Conservation (phyloP, 2,888 invertebrate species). For the Belgica antarctica region DNA sequence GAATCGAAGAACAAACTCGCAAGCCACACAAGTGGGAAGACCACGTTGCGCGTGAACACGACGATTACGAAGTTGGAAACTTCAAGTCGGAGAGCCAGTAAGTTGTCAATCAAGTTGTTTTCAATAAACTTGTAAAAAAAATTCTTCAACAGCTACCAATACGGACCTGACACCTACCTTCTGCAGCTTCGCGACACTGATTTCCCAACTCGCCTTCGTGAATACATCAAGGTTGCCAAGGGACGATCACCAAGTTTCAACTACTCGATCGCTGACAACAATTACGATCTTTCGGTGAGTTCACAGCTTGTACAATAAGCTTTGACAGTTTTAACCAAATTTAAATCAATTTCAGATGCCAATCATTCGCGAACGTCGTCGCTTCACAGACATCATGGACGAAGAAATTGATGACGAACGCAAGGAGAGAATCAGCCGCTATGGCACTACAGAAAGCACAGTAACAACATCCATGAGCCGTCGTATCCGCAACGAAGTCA, state of each 20-base stretch:
- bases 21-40: slow-evolving; percentile 66
- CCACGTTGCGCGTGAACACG: slow-evolving; percentile 65
- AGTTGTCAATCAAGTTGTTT: too few species aligned
- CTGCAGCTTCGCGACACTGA: slow-evolving; percentile 89
- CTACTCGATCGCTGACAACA: slow-evolving; percentile 64
- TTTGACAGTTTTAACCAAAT: too few species aligned
- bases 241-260: slow-evolving; percentile 70
- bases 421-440: slow-evolving; percentile 74
- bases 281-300: slow-evolving; percentile 75
- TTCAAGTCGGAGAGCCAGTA: slow-evolving; percentile 84
- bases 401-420: slow-evolving; percentile 92
- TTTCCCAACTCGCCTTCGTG: slow-evolving; percentile 89
- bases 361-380: slow-evolving; percentile 81
- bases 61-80: slow-evolving; percentile 79
- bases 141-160: slow-evolving; percentile 72
- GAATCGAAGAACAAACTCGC: slow-evolving; percentile 51
- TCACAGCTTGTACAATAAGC: neutral
- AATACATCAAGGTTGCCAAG: slow-evolving; percentile 92
- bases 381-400: slow-evolving; percentile 93
- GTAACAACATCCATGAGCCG: slow-evolving; percentile 59
- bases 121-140: slow-evolving; percentile 14
- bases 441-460: slow-evolving; percentile 67
- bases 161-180: slow-evolving; percentile 94
- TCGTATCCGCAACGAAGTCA: slow-evolving; percentile 78
- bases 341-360: slow-evolving; percentile 60